These are phyloP conservation scores for Pomacea canaliculata DNA, from an alignment of 2,888 invertebrate genomes.

Conservation along the genomic window DNA sequence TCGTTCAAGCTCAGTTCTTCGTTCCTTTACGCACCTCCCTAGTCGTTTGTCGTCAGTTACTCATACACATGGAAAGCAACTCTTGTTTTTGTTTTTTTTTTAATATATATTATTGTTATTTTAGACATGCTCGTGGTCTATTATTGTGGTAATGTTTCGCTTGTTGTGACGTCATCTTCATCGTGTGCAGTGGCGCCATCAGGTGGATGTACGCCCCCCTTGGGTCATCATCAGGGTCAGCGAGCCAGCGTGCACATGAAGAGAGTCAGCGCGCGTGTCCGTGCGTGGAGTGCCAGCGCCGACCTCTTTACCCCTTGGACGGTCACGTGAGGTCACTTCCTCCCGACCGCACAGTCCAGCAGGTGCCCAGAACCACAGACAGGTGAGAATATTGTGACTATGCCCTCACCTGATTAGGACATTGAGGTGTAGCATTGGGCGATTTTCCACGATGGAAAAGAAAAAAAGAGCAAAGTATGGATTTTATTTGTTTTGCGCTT, in stretches of 20 bases:
- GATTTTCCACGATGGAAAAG: no score
- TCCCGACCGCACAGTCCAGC: slow-evolving; percentile 4
- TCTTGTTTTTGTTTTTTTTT: not conserved
- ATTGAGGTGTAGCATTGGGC: no score
- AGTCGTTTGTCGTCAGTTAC: not conserved
- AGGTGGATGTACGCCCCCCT: slow-evolving; percentile 7
- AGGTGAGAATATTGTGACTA: not conserved
- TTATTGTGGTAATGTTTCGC: not conserved
- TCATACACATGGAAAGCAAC: not conserved
- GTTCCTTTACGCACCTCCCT: no score
- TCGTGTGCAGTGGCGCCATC: slow-evolving; percentile 1
- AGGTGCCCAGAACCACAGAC: not conserved
- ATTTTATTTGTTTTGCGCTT: no score
- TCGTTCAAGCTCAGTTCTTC: no score
- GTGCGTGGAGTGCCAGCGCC: slow-evolving; percentile 5
- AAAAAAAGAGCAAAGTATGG: no score
- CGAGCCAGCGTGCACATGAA: slow-evolving; percentile 4
- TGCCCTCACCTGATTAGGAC: no score
- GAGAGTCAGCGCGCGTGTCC: no score
- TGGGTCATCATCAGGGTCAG: not conserved
- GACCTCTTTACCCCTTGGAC: not conserved
- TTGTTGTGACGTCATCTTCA: not conserved
- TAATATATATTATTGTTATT: not conserved
- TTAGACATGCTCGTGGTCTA: not conserved
- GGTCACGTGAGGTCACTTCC: not conserved